Conservation (phyloP, 1,140 invertebrate species). For the Drosophila jambulina region DNA sequence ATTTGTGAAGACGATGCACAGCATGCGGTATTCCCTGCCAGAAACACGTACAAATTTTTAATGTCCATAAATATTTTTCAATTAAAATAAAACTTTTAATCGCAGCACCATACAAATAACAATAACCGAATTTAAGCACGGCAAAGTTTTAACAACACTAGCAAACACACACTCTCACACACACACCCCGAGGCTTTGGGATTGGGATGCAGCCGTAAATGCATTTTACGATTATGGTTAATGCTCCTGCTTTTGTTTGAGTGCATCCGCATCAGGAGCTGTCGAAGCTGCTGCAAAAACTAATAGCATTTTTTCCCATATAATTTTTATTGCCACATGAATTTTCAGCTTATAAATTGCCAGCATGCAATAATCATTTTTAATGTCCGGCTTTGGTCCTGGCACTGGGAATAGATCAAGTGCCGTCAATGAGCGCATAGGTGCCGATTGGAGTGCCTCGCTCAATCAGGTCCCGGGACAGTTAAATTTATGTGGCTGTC, state of each 20-base stretch:
- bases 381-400: constrained; percentile 21
- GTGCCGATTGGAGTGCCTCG: constrained; percentile 67
- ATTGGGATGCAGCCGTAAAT: constrained; percentile 45
- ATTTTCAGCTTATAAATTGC: constrained; percentile 65
- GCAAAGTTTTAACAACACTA: constrained; percentile 43
- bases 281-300: constrained; percentile 32
- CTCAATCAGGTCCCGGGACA: constrained; percentile 64
- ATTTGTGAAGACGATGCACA: constrained; percentile 21
- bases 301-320: constrained; percentile 40
- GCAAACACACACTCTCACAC: not conserved
- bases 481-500: constrained; percentile 47
- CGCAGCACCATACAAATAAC: constrained; percentile 46
- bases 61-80: constrained; percentile 55
- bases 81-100: constrained; percentile 63
- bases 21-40: too few species aligned
- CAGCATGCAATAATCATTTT: constrained; percentile 47
- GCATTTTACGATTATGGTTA: constrained; percentile 53
- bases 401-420: constrained; percentile 28
- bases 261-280: constrained; percentile 34
- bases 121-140: constrained; percentile 54
- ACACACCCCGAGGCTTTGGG: not conserved
- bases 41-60: constrained; percentile 34
- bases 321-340: constrained; percentile 51
- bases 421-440: constrained; percentile 36
- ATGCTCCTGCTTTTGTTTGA: constrained; percentile 49